Conservation (phyloP, 2,797 vertebrate genomes). For the Hemitrygon akajei region DNA sequence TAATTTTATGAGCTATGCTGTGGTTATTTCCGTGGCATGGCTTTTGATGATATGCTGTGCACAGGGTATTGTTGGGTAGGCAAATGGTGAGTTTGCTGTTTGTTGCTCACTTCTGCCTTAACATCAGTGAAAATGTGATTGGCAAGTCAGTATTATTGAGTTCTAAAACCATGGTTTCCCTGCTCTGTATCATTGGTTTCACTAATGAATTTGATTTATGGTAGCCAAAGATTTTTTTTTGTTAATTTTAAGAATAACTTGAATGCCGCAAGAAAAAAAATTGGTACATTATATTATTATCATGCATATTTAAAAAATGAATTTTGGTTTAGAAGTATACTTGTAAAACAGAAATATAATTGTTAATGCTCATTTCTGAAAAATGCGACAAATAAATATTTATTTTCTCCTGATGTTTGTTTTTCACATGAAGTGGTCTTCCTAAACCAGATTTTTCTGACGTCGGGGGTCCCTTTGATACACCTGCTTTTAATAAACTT, state of each 20-base stretch:
- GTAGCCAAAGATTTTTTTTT: background rate
- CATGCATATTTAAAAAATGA: background rate
- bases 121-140: background rate
- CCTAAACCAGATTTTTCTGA: constrained; percentile 72
- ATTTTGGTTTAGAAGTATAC: background rate
- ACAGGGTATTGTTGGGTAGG: no score
- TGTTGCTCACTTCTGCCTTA: background rate
- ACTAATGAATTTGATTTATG: background rate
- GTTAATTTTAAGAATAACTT: background rate
- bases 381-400: background rate
- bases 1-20: no score
- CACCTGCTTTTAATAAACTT: constrained; percentile 79
- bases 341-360: background rate
- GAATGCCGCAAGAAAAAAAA: background rate
- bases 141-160: background rate
- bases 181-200: background rate
- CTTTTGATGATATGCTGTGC: no score
- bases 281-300: background rate
- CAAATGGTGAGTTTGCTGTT: no score
- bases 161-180: background rate
- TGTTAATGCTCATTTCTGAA: background rate
- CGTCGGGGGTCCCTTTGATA: constrained; percentile 81
- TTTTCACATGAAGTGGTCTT: constrained; percentile 58
- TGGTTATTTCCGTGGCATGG: no score
- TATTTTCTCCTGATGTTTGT: background rate